Conservation (phyloP, 2,113 vertebrate genomes). For the Percopsis transmontana region DNA sequence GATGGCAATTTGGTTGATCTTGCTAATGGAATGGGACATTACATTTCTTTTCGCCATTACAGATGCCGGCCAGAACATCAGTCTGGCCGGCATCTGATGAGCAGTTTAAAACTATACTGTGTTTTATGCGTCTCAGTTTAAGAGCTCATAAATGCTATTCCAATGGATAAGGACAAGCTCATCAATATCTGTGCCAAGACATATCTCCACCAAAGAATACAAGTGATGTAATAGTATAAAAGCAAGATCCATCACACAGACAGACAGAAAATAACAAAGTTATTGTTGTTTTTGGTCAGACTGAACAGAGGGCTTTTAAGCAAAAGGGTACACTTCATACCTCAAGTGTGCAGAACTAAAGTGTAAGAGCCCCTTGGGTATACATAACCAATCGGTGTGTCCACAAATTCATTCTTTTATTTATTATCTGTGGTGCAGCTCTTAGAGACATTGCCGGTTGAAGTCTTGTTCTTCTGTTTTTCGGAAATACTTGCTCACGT, state of each 20-base stretch:
- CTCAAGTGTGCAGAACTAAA: not conserved
- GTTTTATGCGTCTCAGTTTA: conserved; percentile 3
- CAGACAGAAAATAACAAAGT: too few species aligned
- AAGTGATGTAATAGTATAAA: too few species aligned
- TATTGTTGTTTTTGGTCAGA: too few species aligned
- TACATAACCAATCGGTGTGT: not conserved
- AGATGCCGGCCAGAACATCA: conserved; percentile 43
- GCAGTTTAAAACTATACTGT: conserved; percentile 17
- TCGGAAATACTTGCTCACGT: too few species aligned
- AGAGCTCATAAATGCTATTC: conserved; percentile 36
- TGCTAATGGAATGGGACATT: conserved; percentile 45
- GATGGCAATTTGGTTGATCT: conserved; percentile 54
- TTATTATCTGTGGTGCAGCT: not conserved
- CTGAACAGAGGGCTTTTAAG: not conserved
- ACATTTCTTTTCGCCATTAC: conserved; percentile 39
- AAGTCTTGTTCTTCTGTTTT: too few species aligned
- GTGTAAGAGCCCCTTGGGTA: not conserved
- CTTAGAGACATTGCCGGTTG: too few species aligned
- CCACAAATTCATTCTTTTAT: conserved; percentile 3
- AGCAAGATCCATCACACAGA: too few species aligned
- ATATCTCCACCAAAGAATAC: too few species aligned
- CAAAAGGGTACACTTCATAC: not conserved
- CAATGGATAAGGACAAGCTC: not conserved
- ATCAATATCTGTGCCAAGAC: conserved; percentile 2
- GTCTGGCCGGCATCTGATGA: conserved; percentile 38